A percentile compares a stretch with the other conserved stretches of the same genome.
phyloP scores from a whole-genome alignment of 1,140 invertebrate species.

The Saxidomus purpurata region DNA sequence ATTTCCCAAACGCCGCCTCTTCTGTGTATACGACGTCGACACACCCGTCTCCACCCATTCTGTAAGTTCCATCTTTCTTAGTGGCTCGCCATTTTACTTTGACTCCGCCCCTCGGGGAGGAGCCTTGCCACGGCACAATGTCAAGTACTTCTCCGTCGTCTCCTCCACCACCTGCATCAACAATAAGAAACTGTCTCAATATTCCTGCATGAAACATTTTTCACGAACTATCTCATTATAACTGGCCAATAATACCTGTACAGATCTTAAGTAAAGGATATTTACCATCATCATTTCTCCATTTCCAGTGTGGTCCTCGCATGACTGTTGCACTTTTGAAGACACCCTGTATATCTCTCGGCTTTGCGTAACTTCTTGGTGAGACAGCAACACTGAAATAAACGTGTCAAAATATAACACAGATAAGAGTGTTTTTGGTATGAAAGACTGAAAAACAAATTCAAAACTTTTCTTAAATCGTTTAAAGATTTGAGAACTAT shows the following conservation, averaged over 20 bases:
- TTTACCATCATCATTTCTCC: constrained; percentile 85
- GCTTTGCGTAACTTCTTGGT: constrained; percentile 19
- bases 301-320: constrained; percentile 85
- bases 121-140: constrained; percentile 93
- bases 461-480: too few relatives aligned
- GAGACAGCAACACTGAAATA: constrained; percentile 23
- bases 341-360: constrained; percentile 90
- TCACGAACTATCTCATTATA: too few relatives aligned
- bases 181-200: background rate
- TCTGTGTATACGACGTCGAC: constrained; percentile 94
- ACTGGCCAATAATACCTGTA: too few relatives aligned
- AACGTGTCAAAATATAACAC: background rate
- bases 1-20: constrained; percentile 90
- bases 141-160: constrained; percentile 93
- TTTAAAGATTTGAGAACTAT: too few relatives aligned
- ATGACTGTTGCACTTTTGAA: constrained; percentile 94
- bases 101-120: constrained; percentile 94
- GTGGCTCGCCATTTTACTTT: constrained; percentile 89
- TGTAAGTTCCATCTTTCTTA: constrained; percentile 90
- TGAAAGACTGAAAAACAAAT: too few relatives aligned
- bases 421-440: too few relatives aligned
- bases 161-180: constrained; percentile 86
- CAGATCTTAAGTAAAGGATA: background rate
- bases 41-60: constrained; percentile 94
- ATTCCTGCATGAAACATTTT: too few relatives aligned